Evolutionary conservation across 2,797 vertebrate species (phyloP), one percentile per base, ranked within the genome.

Genomic region (Oophaga sylvatica): DNA sequence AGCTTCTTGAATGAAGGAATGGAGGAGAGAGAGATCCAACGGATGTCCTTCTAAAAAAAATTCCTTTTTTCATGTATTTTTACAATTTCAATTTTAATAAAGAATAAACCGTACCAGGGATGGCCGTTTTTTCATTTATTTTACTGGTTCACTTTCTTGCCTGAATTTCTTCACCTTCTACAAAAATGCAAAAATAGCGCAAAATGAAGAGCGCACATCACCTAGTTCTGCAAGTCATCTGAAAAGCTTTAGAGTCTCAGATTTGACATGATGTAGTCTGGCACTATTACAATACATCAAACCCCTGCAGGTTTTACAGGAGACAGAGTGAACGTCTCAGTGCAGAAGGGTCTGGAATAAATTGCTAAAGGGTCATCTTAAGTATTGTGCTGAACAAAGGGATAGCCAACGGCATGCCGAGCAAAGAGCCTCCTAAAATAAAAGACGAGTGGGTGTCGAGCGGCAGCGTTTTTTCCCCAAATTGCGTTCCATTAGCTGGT

Each of bases 221-320:
- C 71, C 29, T 87, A 59, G 67, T 77, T 81, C 26, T 87, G 13
- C 35, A 41, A 83, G 65, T 48, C 81, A 71, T 68, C 53, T 60
- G 60, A 76, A 67, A 77, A 57, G 56, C 41, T 82, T 83, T 45
- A n/a, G 22, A 62, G 31, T 56, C 85, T 62, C 29, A 29, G 62
- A 88, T 70, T 53, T 84, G 75, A 84, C 81, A 73, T 57, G 76
- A 84, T 73, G 76, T n/a, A 73, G 56, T 70, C 76, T 84, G 87
- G 63, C 59, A 88, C 75, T 11, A 84, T 26, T 45, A 88, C 87
- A 88, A 88, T 70, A 83, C 75, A 87, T 84, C 87, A 83, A 84
- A 79, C 77, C 77, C 63, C 75, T 81, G 53, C 68, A 76, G 81
- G 48, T 80, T 84, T 80, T 62, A 85, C 45, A 57, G 80, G 76